Evolutionary conservation across 2,113 vertebrate genomes (phyloP).

Genomic region (Lophura nycthemera): DNA sequence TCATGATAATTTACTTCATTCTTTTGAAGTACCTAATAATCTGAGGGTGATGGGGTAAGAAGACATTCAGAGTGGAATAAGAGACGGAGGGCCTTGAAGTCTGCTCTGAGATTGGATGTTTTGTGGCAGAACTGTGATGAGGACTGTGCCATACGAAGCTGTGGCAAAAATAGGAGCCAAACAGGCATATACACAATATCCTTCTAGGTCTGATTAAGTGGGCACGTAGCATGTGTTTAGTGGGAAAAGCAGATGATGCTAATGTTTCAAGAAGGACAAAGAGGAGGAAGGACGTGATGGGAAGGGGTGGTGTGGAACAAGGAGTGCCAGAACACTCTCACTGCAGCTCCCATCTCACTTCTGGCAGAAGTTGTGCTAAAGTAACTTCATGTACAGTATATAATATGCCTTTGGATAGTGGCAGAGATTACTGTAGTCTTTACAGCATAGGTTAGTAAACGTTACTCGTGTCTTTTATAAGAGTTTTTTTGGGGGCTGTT

Average conservation of each 20-base stretch:
- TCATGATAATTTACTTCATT: not conserved
- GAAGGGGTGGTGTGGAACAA: not conserved
- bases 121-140: not conserved
- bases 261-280: not conserved
- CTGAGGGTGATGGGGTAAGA: not conserved
- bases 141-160: not conserved
- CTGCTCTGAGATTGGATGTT: not conserved
- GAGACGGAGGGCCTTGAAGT: not conserved
- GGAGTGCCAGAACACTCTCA: rapidly evolving
- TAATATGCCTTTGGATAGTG: not conserved
- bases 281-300: not conserved
- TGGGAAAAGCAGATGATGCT: not conserved
- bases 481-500: not conserved
- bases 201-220: rapidly evolving
- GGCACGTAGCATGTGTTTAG: not conserved
- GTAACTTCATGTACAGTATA: not conserved
- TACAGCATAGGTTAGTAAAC: not conserved
- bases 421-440: not conserved
- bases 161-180: not conserved
- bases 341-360: not conserved
- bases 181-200: not conserved
- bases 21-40: not conserved
- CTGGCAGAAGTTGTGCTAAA: not conserved
- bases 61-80: not conserved
- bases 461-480: not conserved